phyloP scores from a whole-genome alignment of 2,113 vertebrate species.

The Ptyas mucosa region DNA sequence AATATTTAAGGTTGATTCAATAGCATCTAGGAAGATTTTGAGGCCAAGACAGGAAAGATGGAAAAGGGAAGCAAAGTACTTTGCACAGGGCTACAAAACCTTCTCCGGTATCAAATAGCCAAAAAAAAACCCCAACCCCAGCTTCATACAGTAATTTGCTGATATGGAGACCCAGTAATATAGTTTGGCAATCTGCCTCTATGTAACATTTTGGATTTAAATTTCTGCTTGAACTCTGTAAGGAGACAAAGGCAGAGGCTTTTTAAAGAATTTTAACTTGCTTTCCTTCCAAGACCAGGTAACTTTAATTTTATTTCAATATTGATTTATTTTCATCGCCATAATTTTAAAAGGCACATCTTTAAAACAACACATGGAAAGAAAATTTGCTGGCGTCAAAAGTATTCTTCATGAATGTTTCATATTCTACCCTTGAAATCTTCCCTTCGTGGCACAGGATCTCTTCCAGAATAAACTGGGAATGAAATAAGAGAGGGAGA shows the following conservation, averaged over 20 bases:
- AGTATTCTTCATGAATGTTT: background rate
- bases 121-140: background rate
- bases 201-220: background rate
- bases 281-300: background rate
- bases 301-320: background rate
- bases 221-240: background rate
- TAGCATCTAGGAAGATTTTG: background rate
- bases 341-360: background rate
- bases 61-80: background rate
- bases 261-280: background rate
- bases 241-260: background rate
- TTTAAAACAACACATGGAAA: background rate
- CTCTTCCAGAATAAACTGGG: background rate
- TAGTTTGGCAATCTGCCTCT: no score
- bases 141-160: background rate
- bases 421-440: background rate
- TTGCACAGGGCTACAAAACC: background rate
- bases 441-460: background rate
- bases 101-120: background rate
- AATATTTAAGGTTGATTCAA: background rate
- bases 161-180: background rate
- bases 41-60: background rate
- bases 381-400: background rate
- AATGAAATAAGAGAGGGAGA: background rate
- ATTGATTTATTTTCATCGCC: background rate